Percentiles rank a stretch among this genome's conserved stretches.
phyloP scores from a whole-genome alignment of 2,888 invertebrate genomes.

The Cordilura impudica region DNA sequence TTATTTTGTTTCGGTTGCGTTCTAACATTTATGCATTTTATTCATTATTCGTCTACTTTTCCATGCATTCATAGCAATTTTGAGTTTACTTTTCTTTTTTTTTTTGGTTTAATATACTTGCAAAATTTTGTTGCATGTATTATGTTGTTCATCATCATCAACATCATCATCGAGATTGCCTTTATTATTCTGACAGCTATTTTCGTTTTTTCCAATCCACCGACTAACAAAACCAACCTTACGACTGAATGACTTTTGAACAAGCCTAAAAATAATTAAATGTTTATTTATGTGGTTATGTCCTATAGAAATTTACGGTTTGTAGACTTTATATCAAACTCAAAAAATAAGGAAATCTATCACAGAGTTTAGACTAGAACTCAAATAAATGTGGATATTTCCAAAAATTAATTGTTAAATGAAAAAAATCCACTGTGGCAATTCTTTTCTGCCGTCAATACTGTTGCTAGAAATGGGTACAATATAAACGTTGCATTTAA shows the following conservation, averaged over 20 bases:
- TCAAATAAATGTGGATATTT: too few species aligned
- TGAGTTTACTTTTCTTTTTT: constrained; percentile 4
- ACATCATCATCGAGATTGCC: neutral
- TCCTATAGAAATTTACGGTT: constrained; percentile 9
- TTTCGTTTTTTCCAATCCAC: neutral
- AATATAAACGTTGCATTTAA: neutral
- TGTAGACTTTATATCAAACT: neutral
- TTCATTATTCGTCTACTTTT: constrained; percentile 6
- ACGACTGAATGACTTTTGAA: constrained; percentile 21
- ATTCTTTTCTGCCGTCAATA: too few species aligned
- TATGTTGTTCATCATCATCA: constrained; percentile 6
- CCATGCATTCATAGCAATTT: constrained; percentile 2
- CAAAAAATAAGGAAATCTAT: too few species aligned
- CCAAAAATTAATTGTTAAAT: too few species aligned
- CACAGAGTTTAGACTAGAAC: too few species aligned
- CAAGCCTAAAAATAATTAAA: neutral
- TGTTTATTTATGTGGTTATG: neutral
- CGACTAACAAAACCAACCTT: neutral
- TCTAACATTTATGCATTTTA: constrained; percentile 19
- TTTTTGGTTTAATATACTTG: constrained; percentile 22
- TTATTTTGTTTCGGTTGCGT: neutral
- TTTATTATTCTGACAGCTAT: constrained; percentile 4
- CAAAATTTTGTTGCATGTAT: constrained; percentile 3
- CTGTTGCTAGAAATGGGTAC: too few species aligned
- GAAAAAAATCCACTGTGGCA: too few species aligned